A percentile compares a stretch with the other conserved stretches of the same genome.
Evolutionary conservation across 2,113 vertebrate species (phyloP).

Genomic region (Stegastes partitus): DNA sequence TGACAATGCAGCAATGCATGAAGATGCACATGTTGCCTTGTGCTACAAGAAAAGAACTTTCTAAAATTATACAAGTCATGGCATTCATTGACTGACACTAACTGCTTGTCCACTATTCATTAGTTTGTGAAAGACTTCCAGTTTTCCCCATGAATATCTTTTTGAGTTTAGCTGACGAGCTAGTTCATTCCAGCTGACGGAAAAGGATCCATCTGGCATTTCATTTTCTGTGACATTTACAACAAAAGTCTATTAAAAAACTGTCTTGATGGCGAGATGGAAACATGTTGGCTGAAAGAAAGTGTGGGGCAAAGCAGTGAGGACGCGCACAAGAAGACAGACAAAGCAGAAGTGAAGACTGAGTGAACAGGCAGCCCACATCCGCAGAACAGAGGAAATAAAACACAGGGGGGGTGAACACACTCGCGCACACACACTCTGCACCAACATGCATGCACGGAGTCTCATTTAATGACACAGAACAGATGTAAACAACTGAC

Average conservation of each 20-base stretch:
- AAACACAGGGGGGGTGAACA: conserved; percentile 8
- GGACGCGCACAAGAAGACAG: neutral
- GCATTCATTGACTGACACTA: conserved; percentile 27
- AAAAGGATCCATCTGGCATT: neutral
- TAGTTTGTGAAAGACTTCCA: neutral
- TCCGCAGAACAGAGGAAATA: conserved; percentile 71
- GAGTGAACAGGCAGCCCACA: conserved; percentile 68
- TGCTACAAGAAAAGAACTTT: neutral
- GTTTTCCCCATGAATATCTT: conserved; percentile 16
- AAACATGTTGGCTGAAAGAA: conserved; percentile 8
- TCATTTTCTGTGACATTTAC: conserved; percentile 1
- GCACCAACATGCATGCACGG: conserved; percentile 7
- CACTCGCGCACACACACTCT: conserved; percentile 10
- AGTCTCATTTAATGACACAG: conserved; percentile 46
- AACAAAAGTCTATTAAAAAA: neutral
- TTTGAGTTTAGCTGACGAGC: neutral
- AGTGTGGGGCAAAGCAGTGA: conserved; percentile 16
- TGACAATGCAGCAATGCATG: neutral
- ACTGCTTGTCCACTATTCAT: neutral
- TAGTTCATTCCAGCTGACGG: neutral
- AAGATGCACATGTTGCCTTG: neutral
- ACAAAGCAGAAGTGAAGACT: conserved; percentile 72
- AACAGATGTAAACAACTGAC: conserved; percentile 72
- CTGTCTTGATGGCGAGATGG: neutral
- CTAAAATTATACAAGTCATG: conserved; percentile 5